A percentile compares a stretch with the other conserved stretches of the same genome.
Conservation (phyloP, 1,140 invertebrate species). For the Drosophila pseudoobscura region DNA sequence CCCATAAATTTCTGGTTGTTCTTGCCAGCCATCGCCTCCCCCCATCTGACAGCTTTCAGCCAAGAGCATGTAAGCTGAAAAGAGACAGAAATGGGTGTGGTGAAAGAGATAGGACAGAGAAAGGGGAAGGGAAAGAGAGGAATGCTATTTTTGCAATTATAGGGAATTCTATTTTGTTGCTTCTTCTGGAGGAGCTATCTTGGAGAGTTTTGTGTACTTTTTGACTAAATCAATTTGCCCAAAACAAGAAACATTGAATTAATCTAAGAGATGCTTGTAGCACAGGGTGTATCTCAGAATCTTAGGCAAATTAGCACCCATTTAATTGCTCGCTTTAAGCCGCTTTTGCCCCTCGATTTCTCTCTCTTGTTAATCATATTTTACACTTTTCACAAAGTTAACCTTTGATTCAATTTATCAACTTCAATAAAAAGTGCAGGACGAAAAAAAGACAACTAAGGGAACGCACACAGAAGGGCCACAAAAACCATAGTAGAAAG, state of each 20-base stretch:
- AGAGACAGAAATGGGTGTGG: constrained; percentile 4
- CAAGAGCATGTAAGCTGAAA: constrained; percentile 11
- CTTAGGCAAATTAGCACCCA: constrained; percentile 25
- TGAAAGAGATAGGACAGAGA: neutral
- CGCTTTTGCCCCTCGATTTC: neutral
- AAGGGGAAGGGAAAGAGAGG: neutral
- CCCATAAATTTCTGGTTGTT: constrained; percentile 58
- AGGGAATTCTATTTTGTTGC: constrained; percentile 45
- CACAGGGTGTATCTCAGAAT: neutral
- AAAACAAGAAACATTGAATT: constrained; percentile 5
- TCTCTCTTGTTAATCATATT: constrained; percentile 38
- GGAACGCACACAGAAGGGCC: constrained; percentile 32
- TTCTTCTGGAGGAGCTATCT: constrained; percentile 8
- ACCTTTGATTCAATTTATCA: constrained; percentile 71
- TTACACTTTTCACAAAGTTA: constrained; percentile 62
- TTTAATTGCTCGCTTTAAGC: constrained; percentile 38
- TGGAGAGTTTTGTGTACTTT: constrained; percentile 33
- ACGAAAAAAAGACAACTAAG: constrained; percentile 23
- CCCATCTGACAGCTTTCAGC: constrained; percentile 30
- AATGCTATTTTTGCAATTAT: constrained; percentile 59
- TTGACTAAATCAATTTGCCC: constrained; percentile 33
- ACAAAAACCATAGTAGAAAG: constrained; percentile 36
- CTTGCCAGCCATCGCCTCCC: constrained; percentile 31
- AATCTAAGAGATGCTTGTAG: too few species aligned
- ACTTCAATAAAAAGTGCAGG: constrained; percentile 55